Evolutionary conservation across 2,797 vertebrate species (phyloP).

Genomic region (Garrulus glandarius): DNA sequence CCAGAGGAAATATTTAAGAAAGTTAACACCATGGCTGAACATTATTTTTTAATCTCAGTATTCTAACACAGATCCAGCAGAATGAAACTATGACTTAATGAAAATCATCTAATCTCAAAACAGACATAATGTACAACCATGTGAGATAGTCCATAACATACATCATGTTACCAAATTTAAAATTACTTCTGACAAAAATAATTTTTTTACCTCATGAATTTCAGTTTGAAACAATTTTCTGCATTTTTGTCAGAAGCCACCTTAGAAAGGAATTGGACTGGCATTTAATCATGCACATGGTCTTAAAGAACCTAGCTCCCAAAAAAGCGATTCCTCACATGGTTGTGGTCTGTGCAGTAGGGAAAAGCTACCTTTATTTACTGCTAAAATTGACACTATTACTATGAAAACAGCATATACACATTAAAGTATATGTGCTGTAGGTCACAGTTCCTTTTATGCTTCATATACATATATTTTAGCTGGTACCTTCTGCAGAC

Average conservation of each 20-base stretch:
- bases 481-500: neutral
- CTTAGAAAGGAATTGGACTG: neutral
- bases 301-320: neutral
- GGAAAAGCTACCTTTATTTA: neutral
- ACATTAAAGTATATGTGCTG: neutral
- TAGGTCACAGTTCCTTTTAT: neutral
- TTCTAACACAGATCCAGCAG: neutral
- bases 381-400: neutral
- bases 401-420: neutral
- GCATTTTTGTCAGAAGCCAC: neutral
- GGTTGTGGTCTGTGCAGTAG: neutral
- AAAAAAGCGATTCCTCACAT: neutral
- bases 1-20: neutral
- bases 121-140: neutral
- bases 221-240: neutral
- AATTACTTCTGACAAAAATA: neutral
- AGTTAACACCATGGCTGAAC: neutral
- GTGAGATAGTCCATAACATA: neutral
- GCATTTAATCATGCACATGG: neutral
- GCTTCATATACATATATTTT: neutral
- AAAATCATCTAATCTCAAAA: neutral
- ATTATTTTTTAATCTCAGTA: neutral
- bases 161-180: neutral
- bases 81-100: neutral
- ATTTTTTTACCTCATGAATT: neutral